Evolutionary conservation across 1,140 invertebrate genomes (phyloP).

Genomic region (Platorchestia sp.): DNA sequence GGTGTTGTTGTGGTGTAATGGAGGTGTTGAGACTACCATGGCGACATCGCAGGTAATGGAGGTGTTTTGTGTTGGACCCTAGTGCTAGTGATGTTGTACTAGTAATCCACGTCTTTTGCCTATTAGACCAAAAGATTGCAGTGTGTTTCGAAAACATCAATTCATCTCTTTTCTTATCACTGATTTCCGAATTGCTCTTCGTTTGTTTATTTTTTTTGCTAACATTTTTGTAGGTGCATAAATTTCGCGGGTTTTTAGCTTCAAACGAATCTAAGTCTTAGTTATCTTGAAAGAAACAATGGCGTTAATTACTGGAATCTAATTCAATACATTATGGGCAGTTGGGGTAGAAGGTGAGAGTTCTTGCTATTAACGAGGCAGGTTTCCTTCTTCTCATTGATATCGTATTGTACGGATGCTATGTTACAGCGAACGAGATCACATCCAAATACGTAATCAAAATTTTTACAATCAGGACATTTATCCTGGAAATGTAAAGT

Average conservation of each 20-base stretch:
- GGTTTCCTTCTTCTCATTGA: too few species aligned
- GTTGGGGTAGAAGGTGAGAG: too few species aligned
- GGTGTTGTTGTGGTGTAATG: not conserved
- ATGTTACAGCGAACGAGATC: too few species aligned
- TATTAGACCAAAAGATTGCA: not conserved
- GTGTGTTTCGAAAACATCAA: not conserved
- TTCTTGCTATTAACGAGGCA: not conserved
- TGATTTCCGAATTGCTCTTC: too few species aligned
- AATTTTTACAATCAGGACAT: too few species aligned
- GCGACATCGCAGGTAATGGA: not conserved
- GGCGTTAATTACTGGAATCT: not conserved
- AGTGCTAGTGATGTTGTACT: not conserved
- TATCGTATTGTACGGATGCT: too few species aligned
- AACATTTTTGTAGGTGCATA: too few species aligned
- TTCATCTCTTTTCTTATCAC: not conserved
- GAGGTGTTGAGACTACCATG: not conserved
- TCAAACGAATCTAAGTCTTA: not conserved
- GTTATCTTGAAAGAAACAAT: not conserved
- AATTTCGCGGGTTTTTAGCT: not conserved
- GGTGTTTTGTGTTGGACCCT: not conserved
- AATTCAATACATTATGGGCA: not conserved
- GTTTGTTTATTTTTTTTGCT: not conserved
- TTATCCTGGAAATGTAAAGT: too few species aligned
- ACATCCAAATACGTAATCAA: too few species aligned
- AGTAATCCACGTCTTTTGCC: not conserved